phyloP scores from a whole-genome alignment of 2,888 invertebrate species.

The Cephus pygmeus region DNA sequence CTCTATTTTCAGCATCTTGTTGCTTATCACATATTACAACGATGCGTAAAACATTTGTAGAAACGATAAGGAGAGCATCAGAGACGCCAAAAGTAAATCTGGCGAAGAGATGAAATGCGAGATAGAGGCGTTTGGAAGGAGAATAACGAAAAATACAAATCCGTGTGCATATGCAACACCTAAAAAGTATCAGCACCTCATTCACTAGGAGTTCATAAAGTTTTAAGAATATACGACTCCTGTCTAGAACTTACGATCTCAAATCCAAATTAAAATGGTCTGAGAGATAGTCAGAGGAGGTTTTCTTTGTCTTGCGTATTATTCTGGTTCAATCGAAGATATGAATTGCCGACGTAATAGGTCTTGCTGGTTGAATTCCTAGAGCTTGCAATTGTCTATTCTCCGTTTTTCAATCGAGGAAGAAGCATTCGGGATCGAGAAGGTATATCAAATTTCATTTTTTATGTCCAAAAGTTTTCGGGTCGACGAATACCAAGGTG shows the following conservation, averaged over 20 bases:
- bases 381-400: background rate
- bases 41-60: background rate
- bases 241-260: background rate
- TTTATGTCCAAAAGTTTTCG: background rate
- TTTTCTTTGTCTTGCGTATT: background rate
- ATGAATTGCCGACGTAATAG: background rate
- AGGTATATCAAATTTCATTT: background rate
- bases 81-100: background rate
- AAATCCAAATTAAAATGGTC: background rate
- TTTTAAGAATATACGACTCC: background rate
- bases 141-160: constrained; percentile 18
- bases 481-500: background rate
- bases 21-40: background rate
- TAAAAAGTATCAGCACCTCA: constrained; percentile 13
- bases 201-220: background rate
- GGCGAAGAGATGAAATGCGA: constrained; percentile 43
- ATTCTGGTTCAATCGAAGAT: background rate
- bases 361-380: background rate
- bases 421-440: background rate
- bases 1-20: background rate
- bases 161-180: constrained; percentile 13
- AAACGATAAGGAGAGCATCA: background rate
- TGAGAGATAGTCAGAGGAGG: background rate
- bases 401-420: background rate
- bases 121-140: constrained; percentile 38